Evolutionary conservation across 2,113 vertebrate species (phyloP), one percentile per base, ranked within the genome.

Genomic region (Clupea harengus): DNA sequence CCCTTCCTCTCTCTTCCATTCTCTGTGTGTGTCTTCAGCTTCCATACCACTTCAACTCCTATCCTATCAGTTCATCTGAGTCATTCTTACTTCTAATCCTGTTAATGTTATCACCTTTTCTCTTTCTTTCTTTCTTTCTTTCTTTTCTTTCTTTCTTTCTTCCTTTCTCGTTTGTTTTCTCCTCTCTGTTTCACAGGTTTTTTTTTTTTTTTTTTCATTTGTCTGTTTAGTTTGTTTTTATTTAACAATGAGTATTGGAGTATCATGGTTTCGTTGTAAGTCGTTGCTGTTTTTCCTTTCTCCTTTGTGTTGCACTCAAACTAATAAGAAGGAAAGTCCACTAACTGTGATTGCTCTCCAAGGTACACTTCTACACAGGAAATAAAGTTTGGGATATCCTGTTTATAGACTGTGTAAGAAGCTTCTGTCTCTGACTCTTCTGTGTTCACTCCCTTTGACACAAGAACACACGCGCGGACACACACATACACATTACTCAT

Each of bases 381-480:
- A 96, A 95, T 95, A 94, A 96, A 95, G 94, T 95, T 95, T 95
- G 95, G 93, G 92, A 95, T 95, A 95, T 93, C 94, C 93, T 95
- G 95, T 95, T 96, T 95, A 92, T 94, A 93, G 88, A 82, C 78
- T 83, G 87, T 13, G 4, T 78, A 83, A 32, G 4, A 64, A 75
- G 72, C 86, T 87, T 75, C 67, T 88, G 80, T 82, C 84, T 85
- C 25, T 49, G 64, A 52, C 75, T 83, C 46, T 22, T 44, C 39
- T 54, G 49, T 78, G n/a, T 9, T 64, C 20, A 9, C 39, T 13
- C 44, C 60, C 72, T 44, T 86, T 81, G 6, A 47, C 17, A 81
- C 17, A n/a, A 75, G 81, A 28, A 60, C 15, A 50, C 82, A 84
- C 49, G 82, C 60, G 81, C 81, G 82, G n/a, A 82, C 39, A 10